These are phyloP conservation scores for Steinernema feltiae DNA, from an alignment of 1,140 invertebrate species.

Conservation along the genomic window DNA sequence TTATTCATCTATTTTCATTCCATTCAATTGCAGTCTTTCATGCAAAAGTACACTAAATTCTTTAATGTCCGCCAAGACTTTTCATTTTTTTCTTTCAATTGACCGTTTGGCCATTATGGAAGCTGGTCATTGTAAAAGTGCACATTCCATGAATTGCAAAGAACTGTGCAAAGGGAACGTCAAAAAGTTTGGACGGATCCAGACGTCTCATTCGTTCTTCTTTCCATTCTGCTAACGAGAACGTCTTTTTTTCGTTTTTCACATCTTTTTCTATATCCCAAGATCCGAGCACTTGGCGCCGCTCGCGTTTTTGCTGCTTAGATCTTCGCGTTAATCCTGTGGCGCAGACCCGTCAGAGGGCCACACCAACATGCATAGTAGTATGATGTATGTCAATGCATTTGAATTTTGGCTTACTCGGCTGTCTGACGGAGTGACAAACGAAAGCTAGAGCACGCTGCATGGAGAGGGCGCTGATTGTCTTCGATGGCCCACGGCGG, in stretches of 20 bases:
- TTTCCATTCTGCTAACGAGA: no score
- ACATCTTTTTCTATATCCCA: not conserved
- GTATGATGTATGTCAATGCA: conserved; percentile 11
- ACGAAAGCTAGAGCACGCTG: not conserved
- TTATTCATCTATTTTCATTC: not conserved
- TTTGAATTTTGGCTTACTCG: not conserved
- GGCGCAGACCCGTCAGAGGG: not conserved
- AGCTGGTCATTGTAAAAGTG: no score
- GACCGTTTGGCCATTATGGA: no score
- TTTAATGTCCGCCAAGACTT: no score
- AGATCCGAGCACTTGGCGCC: not conserved
- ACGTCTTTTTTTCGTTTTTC: not conserved
- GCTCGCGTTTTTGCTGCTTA: not conserved
- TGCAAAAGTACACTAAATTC: no score
- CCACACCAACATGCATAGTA: conserved; percentile 7
- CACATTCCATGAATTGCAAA: no score
- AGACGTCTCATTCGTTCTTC: no score
- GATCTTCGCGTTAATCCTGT: conserved; percentile 13
- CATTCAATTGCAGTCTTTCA: no score
- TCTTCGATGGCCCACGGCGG: conserved; percentile 14
- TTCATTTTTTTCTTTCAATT: no score
- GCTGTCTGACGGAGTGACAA: not conserved
- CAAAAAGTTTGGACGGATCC: no score
- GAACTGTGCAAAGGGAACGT: no score
- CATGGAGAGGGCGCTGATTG: conserved; percentile 13